phyloP scores from a whole-genome alignment of 2,888 invertebrate genomes.

The Pyralis farinalis region DNA sequence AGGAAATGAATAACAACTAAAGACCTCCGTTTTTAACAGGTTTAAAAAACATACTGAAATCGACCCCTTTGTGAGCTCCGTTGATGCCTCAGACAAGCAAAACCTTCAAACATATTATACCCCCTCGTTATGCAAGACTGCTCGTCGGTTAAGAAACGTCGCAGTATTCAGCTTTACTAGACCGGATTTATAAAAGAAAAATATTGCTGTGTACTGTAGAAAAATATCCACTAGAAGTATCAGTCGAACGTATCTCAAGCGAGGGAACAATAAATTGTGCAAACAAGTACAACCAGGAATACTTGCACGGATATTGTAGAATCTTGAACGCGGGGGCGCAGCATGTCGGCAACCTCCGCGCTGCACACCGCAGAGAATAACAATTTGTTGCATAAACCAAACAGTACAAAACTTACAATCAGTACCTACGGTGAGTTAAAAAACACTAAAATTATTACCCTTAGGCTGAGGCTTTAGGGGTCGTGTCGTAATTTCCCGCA shows the following conservation, averaged over 20 bases:
- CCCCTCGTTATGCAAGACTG: too few relatives aligned
- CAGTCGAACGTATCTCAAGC: constrained; percentile 32
- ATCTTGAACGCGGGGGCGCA: constrained; percentile 15
- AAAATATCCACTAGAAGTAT: constrained; percentile 15
- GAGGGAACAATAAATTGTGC: constrained; percentile 38
- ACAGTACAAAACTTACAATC: not conserved
- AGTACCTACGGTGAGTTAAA: too few relatives aligned
- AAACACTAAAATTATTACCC: too few relatives aligned
- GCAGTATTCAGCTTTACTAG: not conserved
- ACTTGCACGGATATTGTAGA: constrained; percentile 26
- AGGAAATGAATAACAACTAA: too few relatives aligned
- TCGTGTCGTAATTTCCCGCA: too few relatives aligned
- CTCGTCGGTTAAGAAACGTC: not conserved
- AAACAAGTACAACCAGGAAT: constrained; percentile 36
- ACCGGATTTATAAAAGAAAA: constrained; percentile 1
- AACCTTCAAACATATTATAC: too few relatives aligned
- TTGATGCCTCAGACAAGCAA: too few relatives aligned
- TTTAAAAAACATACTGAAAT: too few relatives aligned
- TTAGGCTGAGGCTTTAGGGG: too few relatives aligned
- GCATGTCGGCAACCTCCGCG: not conserved
- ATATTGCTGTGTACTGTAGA: constrained; percentile 9
- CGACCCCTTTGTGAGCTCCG: too few relatives aligned
- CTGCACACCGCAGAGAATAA: not conserved
- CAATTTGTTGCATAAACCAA: not conserved
- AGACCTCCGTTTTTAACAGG: too few relatives aligned